Evolutionary conservation across 1,140 invertebrate species (phyloP), one percentile per base, ranked within the genome.

Genomic region (Dreissena polymorpha): DNA sequence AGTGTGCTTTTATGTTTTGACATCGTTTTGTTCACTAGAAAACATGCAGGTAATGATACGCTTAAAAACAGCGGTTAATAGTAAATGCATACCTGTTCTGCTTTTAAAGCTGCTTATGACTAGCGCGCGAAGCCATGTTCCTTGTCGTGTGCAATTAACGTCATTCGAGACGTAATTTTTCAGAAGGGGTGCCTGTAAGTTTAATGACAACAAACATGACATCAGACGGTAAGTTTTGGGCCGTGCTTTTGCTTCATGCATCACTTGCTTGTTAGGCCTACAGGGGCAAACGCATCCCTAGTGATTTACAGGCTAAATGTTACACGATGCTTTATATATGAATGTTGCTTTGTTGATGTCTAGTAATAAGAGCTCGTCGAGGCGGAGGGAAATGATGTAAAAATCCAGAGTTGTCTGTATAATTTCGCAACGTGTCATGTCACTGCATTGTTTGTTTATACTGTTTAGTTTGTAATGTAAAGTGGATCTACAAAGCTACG

Each of bases 171-270:
- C 75, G 75, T 77, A 60, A 77, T 77, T 14, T 77, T 77, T 77
- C 75, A 77, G 75, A 77, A 63, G 75, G 75, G 16, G 75, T 77
- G 25, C 75, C 75, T 25, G 75, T 77, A 50, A 77, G 75, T 65
- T 63, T 51, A 51, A 6, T 67, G 51, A 55, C 39, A 50, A 51
- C 53, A 64, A 23, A 77, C 50, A 51, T 60, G 68, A 67, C 39
- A 68, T 29, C n/a, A 8, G 18, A 65, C 25, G 75, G 75, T 77
- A 77, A 77, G 75, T 77, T 64, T 39, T 27, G 27, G 23, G 27
- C 21, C 27, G 73, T 60, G 73, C 73, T 75, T 64, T 72, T 25
- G 6, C 27, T 12, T 75, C 57, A 57, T 51, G n/a, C 55, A 51
- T 49, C 68, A 70, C 25, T 64, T 29, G 23, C 10, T 21, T 51